These are phyloP conservation scores for Chirona hameri DNA, from an alignment of 2,888 invertebrate species.

Conservation along the genomic window DNA sequence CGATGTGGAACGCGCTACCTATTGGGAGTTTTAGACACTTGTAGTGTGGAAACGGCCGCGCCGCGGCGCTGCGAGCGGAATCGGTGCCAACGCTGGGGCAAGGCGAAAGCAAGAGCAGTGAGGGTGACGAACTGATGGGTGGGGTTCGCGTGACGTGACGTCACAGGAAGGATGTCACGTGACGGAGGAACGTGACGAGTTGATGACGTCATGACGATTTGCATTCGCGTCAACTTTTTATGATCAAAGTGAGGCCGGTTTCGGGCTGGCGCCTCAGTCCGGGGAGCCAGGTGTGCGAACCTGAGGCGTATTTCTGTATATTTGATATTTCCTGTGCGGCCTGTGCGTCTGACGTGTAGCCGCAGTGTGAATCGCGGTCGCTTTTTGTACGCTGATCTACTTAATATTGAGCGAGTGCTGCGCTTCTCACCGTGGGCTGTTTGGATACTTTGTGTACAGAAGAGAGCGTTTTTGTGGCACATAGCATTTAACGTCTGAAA, in stretches of 20 bases:
- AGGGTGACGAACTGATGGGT: neutral
- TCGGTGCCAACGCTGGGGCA: neutral
- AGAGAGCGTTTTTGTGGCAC: neutral
- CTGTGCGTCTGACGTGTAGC: neutral
- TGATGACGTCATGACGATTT: neutral
- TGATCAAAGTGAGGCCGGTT: too few relatives aligned
- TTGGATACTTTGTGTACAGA: neutral
- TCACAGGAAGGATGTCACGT: neutral
- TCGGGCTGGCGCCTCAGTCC: too few relatives aligned
- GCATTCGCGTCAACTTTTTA: too few relatives aligned
- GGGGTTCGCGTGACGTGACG: too few relatives aligned
- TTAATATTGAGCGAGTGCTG: neutral
- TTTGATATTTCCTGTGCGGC: too few relatives aligned
- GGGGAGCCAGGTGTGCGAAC: too few relatives aligned
- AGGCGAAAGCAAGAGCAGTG: neutral
- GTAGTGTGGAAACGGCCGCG: neutral
- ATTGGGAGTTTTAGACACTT: conserved; percentile 79
- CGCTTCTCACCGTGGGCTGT: neutral
- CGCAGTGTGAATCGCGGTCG: neutral
- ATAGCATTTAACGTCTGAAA: neutral
- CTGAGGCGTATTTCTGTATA: too few relatives aligned
- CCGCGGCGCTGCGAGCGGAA: neutral
- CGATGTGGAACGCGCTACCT: conserved; percentile 74
- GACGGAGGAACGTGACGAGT: neutral
- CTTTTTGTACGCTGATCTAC: neutral